Percentiles rank a stretch among this genome's conserved stretches.
Conservation (phyloP, 2,888 invertebrate species). For the Drosophila antonietae region DNA sequence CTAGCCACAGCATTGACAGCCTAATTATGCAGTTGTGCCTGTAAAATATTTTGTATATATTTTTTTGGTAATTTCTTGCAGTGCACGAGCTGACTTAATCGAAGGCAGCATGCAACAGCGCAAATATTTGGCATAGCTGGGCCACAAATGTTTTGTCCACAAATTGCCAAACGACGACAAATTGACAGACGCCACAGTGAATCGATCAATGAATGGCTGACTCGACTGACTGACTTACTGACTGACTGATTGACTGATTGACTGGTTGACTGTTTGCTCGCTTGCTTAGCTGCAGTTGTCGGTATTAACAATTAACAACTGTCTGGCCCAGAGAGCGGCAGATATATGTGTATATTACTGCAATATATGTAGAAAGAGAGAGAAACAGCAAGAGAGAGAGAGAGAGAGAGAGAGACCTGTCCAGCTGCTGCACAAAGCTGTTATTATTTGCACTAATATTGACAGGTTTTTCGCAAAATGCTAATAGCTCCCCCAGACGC, state of each 20-base stretch:
- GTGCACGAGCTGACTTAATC: slow-evolving; percentile 56
- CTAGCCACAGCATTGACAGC: background rate
- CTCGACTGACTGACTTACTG: slow-evolving; percentile 21
- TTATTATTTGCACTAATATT: slow-evolving; percentile 82
- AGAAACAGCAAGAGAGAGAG: background rate
- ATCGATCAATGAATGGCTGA: slow-evolving; percentile 40
- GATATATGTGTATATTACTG: background rate
- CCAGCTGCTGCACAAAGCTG: slow-evolving; percentile 57
- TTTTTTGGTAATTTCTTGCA: slow-evolving; percentile 6
- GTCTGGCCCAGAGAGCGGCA: slow-evolving; percentile 21
- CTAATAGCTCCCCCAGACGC: slow-evolving; percentile 61
- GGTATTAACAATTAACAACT: slow-evolving; percentile 78
- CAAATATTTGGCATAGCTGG: slow-evolving; percentile 79
- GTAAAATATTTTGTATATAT: background rate
- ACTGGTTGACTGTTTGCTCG: slow-evolving; percentile 27
- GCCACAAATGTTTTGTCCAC: slow-evolving; percentile 59
- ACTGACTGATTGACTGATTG: slow-evolving; percentile 31
- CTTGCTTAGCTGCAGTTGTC: slow-evolving; percentile 61
- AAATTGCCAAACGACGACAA: slow-evolving; percentile 60
- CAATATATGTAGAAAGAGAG: background rate
- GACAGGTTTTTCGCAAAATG: slow-evolving; percentile 78
- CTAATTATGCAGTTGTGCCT: background rate
- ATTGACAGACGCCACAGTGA: slow-evolving; percentile 56
- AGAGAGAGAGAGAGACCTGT: slow-evolving; percentile 11
- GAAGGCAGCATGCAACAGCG: slow-evolving; percentile 47